Conservation (phyloP, 2,888 invertebrate genomes). For the Automeris io region DNA sequence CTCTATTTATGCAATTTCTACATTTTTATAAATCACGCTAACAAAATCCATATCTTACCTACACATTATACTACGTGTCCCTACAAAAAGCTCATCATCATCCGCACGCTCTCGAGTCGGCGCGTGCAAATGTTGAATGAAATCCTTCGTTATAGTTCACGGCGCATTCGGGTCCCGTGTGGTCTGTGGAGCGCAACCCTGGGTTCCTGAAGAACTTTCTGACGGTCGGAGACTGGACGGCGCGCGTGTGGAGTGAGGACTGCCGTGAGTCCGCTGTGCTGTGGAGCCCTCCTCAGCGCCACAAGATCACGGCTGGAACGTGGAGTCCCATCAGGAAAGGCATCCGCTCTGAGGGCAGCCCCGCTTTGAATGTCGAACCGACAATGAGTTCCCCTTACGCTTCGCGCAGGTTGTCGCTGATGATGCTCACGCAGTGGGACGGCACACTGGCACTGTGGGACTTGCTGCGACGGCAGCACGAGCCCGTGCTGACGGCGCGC, state of each 20-base stretch:
- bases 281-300: slow-evolving; percentile 85
- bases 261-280: slow-evolving; percentile 93
- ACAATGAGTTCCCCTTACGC: too few species aligned
- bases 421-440: slow-evolving; percentile 86
- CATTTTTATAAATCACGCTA: too few species aligned
- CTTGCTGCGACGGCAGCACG: slow-evolving; percentile 87
- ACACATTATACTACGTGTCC: too few species aligned
- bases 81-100: neutral
- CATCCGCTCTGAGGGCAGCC: too few species aligned
- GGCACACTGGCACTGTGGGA: slow-evolving; percentile 93
- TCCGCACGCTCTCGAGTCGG: too few species aligned
- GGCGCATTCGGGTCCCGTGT: slow-evolving; percentile 90
- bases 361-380: too few species aligned
- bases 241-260: slow-evolving; percentile 95
- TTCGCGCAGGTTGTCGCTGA: slow-evolving; percentile 83
- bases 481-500: slow-evolving; percentile 81
- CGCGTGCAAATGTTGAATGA: neutral
- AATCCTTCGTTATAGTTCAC: slow-evolving; percentile 58
- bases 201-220: slow-evolving; percentile 95
- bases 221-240: slow-evolving; percentile 95
- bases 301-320: slow-evolving; percentile 83
- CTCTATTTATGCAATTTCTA: too few species aligned
- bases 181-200: slow-evolving; percentile 91
- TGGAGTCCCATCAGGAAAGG: slow-evolving; percentile 89
- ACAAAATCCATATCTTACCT: too few species aligned